phyloP scores from a whole-genome alignment of 2,888 invertebrate species.

The Gastrophysa polygoni region DNA sequence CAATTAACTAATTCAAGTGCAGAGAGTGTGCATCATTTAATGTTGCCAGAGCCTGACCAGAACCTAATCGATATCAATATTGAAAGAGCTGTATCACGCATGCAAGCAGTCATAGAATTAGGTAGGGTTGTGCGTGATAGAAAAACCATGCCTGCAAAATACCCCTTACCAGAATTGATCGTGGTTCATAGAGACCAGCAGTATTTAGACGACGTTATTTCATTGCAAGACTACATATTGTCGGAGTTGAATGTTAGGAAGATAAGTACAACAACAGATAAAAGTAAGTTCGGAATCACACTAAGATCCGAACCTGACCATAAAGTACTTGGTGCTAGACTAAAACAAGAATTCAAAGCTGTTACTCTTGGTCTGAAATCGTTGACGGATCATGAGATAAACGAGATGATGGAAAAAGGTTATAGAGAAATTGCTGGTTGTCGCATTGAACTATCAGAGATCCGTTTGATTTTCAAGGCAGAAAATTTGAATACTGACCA shows the following conservation, averaged over 20 bases:
- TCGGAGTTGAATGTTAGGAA: conserved; percentile 92
- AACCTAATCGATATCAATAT: conserved; percentile 81
- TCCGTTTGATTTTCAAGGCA: conserved; percentile 82
- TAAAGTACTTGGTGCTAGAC: conserved; percentile 83
- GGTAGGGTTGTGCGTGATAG: conserved; percentile 92
- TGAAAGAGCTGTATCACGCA: conserved; percentile 86
- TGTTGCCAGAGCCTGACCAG: conserved; percentile 78
- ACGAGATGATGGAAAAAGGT: conserved; percentile 73
- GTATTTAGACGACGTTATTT: conserved; percentile 72
- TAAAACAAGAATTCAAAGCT: conserved; percentile 89
- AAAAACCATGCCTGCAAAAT: conserved; percentile 93
- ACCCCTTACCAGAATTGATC: conserved; percentile 95
- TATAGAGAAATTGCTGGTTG: conserved; percentile 77
- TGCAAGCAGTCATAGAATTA: conserved; percentile 95
- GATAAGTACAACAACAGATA: conserved; percentile 85
- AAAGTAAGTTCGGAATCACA: conserved; percentile 83
- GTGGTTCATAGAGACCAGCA: conserved; percentile 86
- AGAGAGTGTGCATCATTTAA: conserved; percentile 90
- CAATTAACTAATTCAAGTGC: conserved; percentile 65
- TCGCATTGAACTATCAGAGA: conserved; percentile 76
- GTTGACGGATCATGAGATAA: conserved; percentile 78
- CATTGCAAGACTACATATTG: conserved; percentile 82
- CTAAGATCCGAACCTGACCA: conserved; percentile 95
- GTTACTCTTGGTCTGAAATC: conserved; percentile 82
- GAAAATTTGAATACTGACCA: conserved; percentile 68